These are phyloP conservation scores for Tupiocoris notatus DNA, from an alignment of 2,888 invertebrate genomes.

Conservation along the genomic window DNA sequence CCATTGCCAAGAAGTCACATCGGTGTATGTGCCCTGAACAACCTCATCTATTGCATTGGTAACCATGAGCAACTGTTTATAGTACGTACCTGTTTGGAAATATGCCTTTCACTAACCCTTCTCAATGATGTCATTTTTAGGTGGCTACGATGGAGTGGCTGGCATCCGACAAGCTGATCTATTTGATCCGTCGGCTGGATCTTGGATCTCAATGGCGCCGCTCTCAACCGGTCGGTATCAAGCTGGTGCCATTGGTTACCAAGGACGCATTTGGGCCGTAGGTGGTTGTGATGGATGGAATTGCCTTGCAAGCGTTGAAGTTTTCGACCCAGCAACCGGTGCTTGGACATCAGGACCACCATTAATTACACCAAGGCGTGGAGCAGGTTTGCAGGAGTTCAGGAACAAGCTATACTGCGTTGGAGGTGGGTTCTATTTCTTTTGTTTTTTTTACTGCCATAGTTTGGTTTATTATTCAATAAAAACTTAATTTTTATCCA, in stretches of 20 bases:
- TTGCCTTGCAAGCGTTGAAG: conserved; percentile 69
- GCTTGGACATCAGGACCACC: conserved; percentile 61
- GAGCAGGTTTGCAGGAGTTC: conserved; percentile 62
- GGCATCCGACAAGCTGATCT: conserved; percentile 72
- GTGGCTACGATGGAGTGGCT: conserved; percentile 73
- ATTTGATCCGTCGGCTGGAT: conserved; percentile 62
- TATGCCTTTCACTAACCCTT: no score
- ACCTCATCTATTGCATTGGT: conserved; percentile 66
- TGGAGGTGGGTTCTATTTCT: not conserved
- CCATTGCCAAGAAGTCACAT: conserved; percentile 68
- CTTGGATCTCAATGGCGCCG: conserved; percentile 69
- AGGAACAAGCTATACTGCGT: conserved; percentile 29
- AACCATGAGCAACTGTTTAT: no score
- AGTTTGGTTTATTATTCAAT: no score
- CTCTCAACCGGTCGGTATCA: conserved; percentile 70
- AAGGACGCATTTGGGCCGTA: conserved; percentile 70
- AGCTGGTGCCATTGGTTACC: conserved; percentile 69
- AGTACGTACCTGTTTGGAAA: no score
- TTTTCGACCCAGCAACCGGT: conserved; percentile 64
- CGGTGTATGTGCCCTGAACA: conserved; percentile 65
- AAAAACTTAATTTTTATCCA: no score
- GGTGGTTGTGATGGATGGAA: conserved; percentile 90
- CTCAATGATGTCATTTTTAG: no score
- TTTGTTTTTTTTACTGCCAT: no score
- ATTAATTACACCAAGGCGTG: conserved; percentile 70